Evolutionary conservation across 2,113 vertebrate species (phyloP).

Genomic region (Plecturocebus donacophilus): DNA sequence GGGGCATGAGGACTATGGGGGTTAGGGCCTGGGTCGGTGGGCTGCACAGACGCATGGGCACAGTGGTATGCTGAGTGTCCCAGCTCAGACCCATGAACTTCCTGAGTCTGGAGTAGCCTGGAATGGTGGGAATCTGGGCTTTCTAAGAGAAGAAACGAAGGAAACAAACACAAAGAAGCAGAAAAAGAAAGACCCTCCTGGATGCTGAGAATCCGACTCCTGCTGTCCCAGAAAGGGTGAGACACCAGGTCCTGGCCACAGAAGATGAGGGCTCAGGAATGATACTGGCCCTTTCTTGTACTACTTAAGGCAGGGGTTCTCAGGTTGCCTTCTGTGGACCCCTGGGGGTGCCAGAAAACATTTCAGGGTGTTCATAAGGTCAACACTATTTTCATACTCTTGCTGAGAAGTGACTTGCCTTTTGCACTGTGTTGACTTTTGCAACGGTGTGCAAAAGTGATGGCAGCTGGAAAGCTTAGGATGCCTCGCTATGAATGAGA

Average conservation of each 20-base stretch:
- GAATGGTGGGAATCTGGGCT: neutral
- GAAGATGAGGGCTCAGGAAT: neutral
- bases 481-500: accelerated
- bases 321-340: neutral
- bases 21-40: accelerated
- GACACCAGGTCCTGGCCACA: accelerated
- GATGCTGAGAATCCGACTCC: neutral
- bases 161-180: neutral
- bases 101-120: no score
- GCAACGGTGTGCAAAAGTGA: accelerated
- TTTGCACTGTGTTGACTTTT: neutral
- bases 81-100: neutral
- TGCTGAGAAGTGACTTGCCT: neutral
- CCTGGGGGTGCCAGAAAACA: neutral
- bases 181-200: neutral
- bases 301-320: neutral
- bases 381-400: neutral
- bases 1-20: accelerated
- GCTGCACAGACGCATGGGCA: neutral
- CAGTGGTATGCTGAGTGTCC: neutral
- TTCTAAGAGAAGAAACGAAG: neutral
- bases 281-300: accelerated
- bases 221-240: neutral
- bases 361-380: neutral
- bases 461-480: accelerated